Base-by-base conservation (phyloP, 2,113 vertebrate genomes). In the Madoqua kirkii region DNA sequence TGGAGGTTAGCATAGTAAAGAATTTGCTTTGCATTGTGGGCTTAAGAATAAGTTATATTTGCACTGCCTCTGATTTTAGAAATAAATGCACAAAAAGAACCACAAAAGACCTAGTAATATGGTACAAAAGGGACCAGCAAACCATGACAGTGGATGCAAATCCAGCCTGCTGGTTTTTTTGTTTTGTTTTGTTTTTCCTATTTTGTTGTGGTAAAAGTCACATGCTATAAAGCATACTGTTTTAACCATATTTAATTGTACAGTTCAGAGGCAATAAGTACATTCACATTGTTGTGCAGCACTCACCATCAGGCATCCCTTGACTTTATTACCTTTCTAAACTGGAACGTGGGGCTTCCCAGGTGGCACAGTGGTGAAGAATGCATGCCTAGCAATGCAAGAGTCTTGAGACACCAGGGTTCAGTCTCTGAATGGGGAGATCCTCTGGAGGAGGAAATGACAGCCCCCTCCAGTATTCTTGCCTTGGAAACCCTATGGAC, bases 391-490 rank as follows among this genome's bases (percentile, higher is more conserved):
- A 0, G 21, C 5, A 14, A 27, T 25, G 40, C 23, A 27, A 43
- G 40, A 76, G 23, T 7, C 6, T 0, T 27, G 40, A 76, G 40
- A 76, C 14, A 43, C 0, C 36, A 40, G 40, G 71, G 12, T 76
- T 76, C 12, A 27, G 0, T 43, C 23, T 21, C 71, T 76, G 23
- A 40, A 6, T 7, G 3, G 23, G 71, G 3, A 43, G 40, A 27
- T 27, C 23, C 3, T 0, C 71, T 43, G 71, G 21, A 76, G 71
- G 12, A 43, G 71, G 40, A 27, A 76, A 43, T 43, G 40, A 14
- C 3, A 7, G 12, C 23, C 12, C 5, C 11, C 3, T 43, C 71
- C 21, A 14, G 40, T 27, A 27, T 43, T 43, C 36, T 76, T 76
- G 23, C 40, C 71, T 14, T 14, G 40, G 40, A 43, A 76, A 76